phyloP scores from a whole-genome alignment of 2,888 invertebrate species.

The Troides helena region DNA sequence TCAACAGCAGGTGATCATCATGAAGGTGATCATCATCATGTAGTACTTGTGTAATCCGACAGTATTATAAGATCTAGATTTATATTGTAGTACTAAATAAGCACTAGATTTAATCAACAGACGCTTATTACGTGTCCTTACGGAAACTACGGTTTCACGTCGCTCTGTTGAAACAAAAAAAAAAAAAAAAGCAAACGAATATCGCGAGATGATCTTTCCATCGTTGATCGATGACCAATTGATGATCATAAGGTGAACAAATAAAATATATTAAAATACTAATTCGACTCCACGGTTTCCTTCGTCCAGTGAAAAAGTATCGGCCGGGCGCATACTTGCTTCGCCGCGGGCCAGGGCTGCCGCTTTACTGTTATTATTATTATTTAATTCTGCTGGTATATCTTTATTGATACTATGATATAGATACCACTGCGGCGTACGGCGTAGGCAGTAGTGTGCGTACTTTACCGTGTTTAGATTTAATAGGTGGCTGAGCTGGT shows the following conservation, averaged over 20 bases:
- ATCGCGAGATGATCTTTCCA: background rate
- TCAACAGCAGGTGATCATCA: no score
- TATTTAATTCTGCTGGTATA: conserved; percentile 18
- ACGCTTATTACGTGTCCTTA: no score
- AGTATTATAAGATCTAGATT: no score
- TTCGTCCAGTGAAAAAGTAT: conserved; percentile 73
- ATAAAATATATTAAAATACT: conserved; percentile 37
- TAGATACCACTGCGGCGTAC: no score
- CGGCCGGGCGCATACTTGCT: conserved; percentile 72
- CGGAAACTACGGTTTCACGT: background rate
- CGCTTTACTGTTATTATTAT: conserved; percentile 56
- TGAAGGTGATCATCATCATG: no score
- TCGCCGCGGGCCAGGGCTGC: conserved; percentile 58
- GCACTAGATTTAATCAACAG: no score
- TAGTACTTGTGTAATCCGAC: no score
- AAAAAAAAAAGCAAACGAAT: background rate
- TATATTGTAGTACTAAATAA: no score
- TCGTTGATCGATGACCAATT: conserved; percentile 36
- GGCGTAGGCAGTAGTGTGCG: no score
- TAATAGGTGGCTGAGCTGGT: no score
- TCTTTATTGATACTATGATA: no score
- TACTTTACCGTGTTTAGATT: no score
- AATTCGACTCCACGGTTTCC: conserved; percentile 51
- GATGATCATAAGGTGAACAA: conserved; percentile 29
- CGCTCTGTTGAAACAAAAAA: background rate